Evolutionary conservation across 2,113 vertebrate genomes (phyloP).

Genomic region (Gnathochromis pfefferi): DNA sequence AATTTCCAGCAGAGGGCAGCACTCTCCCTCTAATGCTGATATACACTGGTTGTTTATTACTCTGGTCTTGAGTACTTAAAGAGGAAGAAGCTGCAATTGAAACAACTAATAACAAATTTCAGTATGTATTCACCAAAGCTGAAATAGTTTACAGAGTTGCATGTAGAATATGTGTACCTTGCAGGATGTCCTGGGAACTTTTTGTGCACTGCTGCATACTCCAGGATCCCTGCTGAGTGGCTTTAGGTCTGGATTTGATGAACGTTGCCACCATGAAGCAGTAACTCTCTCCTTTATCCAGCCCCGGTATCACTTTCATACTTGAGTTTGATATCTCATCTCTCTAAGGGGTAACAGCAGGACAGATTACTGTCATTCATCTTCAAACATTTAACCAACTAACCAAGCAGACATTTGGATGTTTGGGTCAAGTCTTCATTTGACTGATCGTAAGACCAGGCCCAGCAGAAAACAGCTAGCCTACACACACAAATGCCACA

Average conservation of each 20-base stretch:
- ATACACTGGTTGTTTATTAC: background rate
- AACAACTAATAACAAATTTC: background rate
- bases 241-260: constrained; percentile 64
- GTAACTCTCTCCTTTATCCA: constrained; percentile 77
- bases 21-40: background rate
- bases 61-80: background rate
- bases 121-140: accelerated
- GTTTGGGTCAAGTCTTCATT: background rate
- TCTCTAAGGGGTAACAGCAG: constrained; percentile 66
- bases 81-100: background rate
- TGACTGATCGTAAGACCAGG: background rate
- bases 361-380: background rate
- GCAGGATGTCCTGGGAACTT: background rate
- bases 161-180: constrained; percentile 6
- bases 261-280: constrained; percentile 80
- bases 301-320: constrained; percentile 27
- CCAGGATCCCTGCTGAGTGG: constrained; percentile 63
- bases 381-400: background rate
- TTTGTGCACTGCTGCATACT: constrained; percentile 62
- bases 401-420: background rate
- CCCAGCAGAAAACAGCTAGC: background rate
- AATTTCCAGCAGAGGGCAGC: background rate
- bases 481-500: background rate
- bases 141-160: background rate
- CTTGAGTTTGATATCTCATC: constrained; percentile 39